Percentiles rank a stretch among this genome's conserved stretches.
Evolutionary conservation across 2,888 invertebrate genomes (phyloP).

Genomic region (Anodontia alba): DNA sequence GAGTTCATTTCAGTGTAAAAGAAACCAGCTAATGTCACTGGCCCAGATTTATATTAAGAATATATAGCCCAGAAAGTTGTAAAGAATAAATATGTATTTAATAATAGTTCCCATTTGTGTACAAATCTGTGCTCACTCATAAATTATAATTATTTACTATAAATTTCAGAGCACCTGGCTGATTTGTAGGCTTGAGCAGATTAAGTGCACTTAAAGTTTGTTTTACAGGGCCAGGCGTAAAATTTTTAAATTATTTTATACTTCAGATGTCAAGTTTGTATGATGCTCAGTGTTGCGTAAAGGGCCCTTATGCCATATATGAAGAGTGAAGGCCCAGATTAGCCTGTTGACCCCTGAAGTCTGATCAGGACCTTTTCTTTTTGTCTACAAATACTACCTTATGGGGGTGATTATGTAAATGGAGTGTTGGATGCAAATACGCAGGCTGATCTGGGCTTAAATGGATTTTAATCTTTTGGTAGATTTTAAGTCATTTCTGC

Average conservation of each 20-base stretch:
- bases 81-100: not conserved
- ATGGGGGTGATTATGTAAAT: too few relatives aligned
- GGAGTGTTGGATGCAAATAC: too few relatives aligned
- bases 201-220: not conserved
- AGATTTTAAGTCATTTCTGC: too few relatives aligned
- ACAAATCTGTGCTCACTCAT: not conserved
- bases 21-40: not conserved
- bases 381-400: too few relatives aligned
- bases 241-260: not conserved
- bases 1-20: not conserved
- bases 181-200: slow-evolving; percentile 9
- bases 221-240: not conserved
- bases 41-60: not conserved
- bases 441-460: too few relatives aligned
- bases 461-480: too few relatives aligned
- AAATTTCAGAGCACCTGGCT: slow-evolving; percentile 1
- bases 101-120: not conserved
- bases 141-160: not conserved
- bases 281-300: too few relatives aligned
- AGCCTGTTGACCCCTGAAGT: too few relatives aligned
- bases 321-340: too few relatives aligned
- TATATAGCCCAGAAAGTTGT: slow-evolving; percentile 1
- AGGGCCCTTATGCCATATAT: too few relatives aligned
- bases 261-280: not conserved
- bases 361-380: too few relatives aligned